phyloP scores from a whole-genome alignment of 2,888 invertebrate genomes.

The Melanchra persicariae region DNA sequence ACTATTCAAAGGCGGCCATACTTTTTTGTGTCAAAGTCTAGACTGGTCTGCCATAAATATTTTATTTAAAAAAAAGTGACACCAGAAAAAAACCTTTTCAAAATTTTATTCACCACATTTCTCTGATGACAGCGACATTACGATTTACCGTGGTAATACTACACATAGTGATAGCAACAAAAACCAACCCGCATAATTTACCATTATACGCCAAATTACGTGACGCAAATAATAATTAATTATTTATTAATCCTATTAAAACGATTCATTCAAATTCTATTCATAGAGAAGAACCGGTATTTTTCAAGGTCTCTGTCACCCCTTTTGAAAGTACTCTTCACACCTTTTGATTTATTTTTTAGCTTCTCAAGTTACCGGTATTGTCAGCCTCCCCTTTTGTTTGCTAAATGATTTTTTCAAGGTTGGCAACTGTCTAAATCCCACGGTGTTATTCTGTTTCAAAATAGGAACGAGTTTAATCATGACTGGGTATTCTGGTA shows the following conservation, averaged over 20 bases:
- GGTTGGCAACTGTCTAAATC: slow-evolving; percentile 76
- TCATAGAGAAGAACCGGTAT: slow-evolving; percentile 54
- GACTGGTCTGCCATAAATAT: too few relatives aligned
- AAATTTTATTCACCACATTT: slow-evolving; percentile 10
- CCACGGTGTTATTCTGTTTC: slow-evolving; percentile 71
- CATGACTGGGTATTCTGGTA: slow-evolving; percentile 14
- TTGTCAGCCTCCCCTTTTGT: slow-evolving; percentile 74
- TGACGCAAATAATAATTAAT: slow-evolving; percentile 63
- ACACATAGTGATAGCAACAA: slow-evolving; percentile 24
- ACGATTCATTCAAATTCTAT: slow-evolving; percentile 67
- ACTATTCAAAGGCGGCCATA: neutral
- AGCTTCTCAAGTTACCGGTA: slow-evolving; percentile 63
- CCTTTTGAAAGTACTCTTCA: slow-evolving; percentile 64
- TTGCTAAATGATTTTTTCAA: slow-evolving; percentile 78
- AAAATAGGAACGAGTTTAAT: slow-evolving; percentile 36
- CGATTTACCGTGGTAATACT: slow-evolving; percentile 31
- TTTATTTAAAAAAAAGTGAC: neutral
- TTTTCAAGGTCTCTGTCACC: slow-evolving; percentile 68
- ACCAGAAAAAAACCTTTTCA: neutral
- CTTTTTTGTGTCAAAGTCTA: too few relatives aligned
- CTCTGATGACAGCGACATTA: slow-evolving; percentile 37
- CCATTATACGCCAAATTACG: slow-evolving; percentile 62
- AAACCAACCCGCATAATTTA: slow-evolving; percentile 60
- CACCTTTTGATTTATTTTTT: slow-evolving; percentile 70
- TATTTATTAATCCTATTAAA: slow-evolving; percentile 65